These are phyloP conservation scores for Pardalotus punctatus DNA, from an alignment of 2,113 vertebrate species.

Conservation along the genomic window DNA sequence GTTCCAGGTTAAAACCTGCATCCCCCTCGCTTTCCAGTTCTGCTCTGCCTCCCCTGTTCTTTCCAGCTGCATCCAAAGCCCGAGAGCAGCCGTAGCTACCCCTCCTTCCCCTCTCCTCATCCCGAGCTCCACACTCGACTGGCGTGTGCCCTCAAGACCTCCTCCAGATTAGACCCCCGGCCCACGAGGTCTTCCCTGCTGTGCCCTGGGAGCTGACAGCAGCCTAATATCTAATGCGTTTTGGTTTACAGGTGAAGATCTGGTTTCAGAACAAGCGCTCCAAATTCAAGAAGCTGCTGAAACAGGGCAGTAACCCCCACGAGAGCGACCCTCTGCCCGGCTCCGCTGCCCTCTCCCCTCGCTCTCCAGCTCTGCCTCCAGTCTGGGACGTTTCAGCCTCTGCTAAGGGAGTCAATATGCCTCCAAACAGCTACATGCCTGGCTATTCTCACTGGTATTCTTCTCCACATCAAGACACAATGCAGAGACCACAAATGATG, in stretches of 20 bases:
- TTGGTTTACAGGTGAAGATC: constrained; percentile 90
- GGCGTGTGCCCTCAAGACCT: not conserved
- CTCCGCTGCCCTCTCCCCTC: constrained; percentile 90
- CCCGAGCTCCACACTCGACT: not conserved
- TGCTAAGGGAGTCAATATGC: constrained; percentile 97
- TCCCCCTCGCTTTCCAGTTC: not conserved
- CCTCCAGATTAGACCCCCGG: not conserved
- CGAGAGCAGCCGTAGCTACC: not conserved
- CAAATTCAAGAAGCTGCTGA: constrained; percentile 99
- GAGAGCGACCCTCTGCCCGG: constrained; percentile 92
- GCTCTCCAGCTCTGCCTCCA: constrained; percentile 94
- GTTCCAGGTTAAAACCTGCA: not conserved
- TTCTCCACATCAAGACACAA: constrained; percentile 97
- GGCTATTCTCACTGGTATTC: constrained; percentile 99
- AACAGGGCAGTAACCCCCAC: constrained; percentile 93
- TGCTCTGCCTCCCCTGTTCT: not conserved
- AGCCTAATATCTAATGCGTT: constrained; percentile 20
- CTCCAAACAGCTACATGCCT: constrained; percentile 98
- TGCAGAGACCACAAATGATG: constrained; percentile 97
- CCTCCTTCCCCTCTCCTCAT: not conserved
- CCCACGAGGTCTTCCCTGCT: not conserved
- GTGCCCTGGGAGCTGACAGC: not conserved
- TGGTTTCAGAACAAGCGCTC: constrained; percentile 99
- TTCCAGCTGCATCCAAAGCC: not conserved
- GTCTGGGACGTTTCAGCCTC: constrained; percentile 98